Base-by-base conservation (phyloP, 2,797 vertebrate genomes). In the Poliocrania exsul region DNA sequence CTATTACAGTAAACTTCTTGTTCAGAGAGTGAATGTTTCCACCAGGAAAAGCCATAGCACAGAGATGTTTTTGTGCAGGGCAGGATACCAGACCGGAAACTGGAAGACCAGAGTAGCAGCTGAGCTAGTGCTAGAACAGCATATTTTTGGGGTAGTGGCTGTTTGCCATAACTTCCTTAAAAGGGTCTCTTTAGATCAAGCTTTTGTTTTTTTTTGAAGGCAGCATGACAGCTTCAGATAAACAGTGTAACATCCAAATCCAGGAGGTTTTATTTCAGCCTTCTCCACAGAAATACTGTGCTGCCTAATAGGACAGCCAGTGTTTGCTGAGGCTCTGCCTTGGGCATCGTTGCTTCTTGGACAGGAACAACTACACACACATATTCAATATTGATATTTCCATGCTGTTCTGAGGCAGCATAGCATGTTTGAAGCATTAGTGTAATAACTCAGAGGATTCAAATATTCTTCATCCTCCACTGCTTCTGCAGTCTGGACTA, bases 41-140 rank as follows among this genome's bases (percentile, higher is more conserved):
- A 58, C 25, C 51, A 90, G 81, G 49, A 91, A 89, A 66, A 83
- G 31, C n/a, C 47, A 67, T 14, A 80, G 75, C 84, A 95, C 66
- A 92, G 84, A 87, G 13, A 69, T 49, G 44, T 86, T 80, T 95
- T 89, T 90, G 79, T 91, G 37, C 75, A 91, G 69, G 81, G 37
- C 82, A 94, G 94, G 89, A 97, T 92, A 91, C 75, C 51, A 91
- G 72, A 81, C 61, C 10, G 72, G 95, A 96, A 97, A 94, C 65
- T 65, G 58, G 80, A 94, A 92, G 79, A 91, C 42, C 35, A 91
- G 69, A 65, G 53, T 38, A 88, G 73, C 51, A 83, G 91, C 88
- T 92, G 84, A 96, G 62, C 54, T 81, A 81, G 38, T 77, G 90
- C 96, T 86, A 79, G 54, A 72, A 50, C 65, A 95, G 94, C 89